Percentiles rank a stretch among this genome's conserved stretches.
Evolutionary conservation across 2,113 vertebrate species (phyloP).

Genomic region (Leptobrachium leishanense): DNA sequence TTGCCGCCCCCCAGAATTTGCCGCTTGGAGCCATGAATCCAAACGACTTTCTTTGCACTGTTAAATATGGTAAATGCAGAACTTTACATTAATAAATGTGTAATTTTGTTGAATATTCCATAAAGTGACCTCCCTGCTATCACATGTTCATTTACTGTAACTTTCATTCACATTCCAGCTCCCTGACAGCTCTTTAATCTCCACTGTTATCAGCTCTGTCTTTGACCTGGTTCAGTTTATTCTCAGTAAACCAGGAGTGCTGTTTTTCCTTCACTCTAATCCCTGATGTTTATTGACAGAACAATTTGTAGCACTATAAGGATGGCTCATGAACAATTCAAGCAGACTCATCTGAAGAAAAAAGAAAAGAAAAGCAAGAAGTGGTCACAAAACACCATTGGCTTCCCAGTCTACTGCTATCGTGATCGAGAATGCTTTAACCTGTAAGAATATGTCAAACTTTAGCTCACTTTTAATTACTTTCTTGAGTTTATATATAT

Average conservation of each 20-base stretch:
- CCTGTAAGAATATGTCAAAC: no score
- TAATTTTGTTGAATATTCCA: not conserved
- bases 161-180: slow-evolving; percentile 39
- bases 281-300: slow-evolving; percentile 56
- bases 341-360: slow-evolving; percentile 11
- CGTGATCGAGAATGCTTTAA: no score
- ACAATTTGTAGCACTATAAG: slow-evolving; percentile 51
- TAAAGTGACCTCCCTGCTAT: slow-evolving; percentile 6
- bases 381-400: no score
- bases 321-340: slow-evolving; percentile 34
- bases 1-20: no score
- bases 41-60: no score
- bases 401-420: no score
- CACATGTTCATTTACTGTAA: not conserved
- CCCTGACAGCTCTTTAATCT: slow-evolving; percentile 31
- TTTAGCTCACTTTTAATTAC: no score
- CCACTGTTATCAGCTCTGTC: slow-evolving; percentile 47
- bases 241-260: slow-evolving; percentile 18
- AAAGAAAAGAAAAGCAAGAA: not conserved
- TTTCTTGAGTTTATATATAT: no score
- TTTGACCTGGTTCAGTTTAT: slow-evolving; percentile 48
- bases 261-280: slow-evolving; percentile 46
- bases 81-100: not conserved
- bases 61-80: no score
- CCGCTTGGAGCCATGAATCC: no score